Base-by-base conservation (phyloP, 92 coral and sea anemone species). In the Epizoanthus rinbou region DNA sequence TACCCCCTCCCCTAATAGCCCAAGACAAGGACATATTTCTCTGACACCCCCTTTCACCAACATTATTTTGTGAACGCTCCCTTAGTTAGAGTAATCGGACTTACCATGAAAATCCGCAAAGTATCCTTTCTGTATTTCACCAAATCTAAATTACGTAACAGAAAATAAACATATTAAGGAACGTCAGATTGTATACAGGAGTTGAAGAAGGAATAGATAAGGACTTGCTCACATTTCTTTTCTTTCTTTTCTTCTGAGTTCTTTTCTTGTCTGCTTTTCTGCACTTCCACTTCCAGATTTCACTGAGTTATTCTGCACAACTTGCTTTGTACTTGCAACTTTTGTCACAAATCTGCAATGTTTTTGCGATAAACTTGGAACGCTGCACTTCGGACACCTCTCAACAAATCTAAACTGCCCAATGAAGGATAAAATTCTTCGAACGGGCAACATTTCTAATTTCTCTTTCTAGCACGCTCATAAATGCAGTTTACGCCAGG, bases 91-190 rank as follows among this genome's bases (percentile, higher is more conserved):
- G 31, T 2, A 28, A 28, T 28, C n/a, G n/a, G 3, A 79, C 92
- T 50, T 85, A 96, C 99, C 99, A 88, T 91, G 94, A n/a, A 94
- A 79, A 74, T 96, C 99, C 69, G 93, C 90, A 82, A 96, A 92
- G 84, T 96, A 96, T 8, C 99, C 99, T 67, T 94, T 94, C 9
- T 83, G 84, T 57, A 96, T 85, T 37, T 96, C 99, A 72, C 89
- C 91, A 64, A 96, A 86, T 86, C 99, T 96, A 47, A 2, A 66
- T 17, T 39, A 63, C 23, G 33, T 31, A 7, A 52, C 62, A 76
- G 21, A 60, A 22, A 3, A 7, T 37, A 16, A 16, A 45, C 35
- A 15, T 9, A 50, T 13, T 1, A 9, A 21, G 14, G 1, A 18
- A 22, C 1, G 39, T 41, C 52, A 13, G 6, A 16, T 18, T 23